These are phyloP conservation scores for Acrobasis consociella DNA, from an alignment of 2,888 invertebrate genomes.

Conservation along the genomic window DNA sequence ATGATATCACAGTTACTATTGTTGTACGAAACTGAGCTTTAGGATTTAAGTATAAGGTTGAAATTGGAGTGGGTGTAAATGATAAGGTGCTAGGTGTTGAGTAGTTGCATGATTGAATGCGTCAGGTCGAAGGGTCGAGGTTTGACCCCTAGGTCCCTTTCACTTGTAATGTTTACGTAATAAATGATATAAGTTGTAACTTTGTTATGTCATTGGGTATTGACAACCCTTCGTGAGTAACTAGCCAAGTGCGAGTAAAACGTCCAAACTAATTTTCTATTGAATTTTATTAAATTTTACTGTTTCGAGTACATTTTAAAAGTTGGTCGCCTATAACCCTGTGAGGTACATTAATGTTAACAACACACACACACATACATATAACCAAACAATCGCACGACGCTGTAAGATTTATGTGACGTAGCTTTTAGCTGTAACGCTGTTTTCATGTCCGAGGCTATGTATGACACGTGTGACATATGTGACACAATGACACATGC, in stretches of 20 bases:
- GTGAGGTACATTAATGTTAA: too few species aligned
- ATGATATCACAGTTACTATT: not conserved
- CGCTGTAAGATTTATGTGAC: too few species aligned
- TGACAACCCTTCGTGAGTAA: not conserved
- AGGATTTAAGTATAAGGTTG: not conserved
- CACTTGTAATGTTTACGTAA: constrained; percentile 48
- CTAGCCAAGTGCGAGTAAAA: too few species aligned
- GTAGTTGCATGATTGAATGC: constrained; percentile 40
- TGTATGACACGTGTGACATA: not conserved
- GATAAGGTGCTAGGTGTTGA: constrained; percentile 37
- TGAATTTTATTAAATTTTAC: too few species aligned
- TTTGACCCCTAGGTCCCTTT: constrained; percentile 49
- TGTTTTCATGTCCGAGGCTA: not conserved
- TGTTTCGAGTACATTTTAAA: too few species aligned
- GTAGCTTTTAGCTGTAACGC: too few species aligned
- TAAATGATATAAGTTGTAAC: constrained; percentile 3
- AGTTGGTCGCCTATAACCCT: too few species aligned
- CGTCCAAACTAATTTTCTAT: too few species aligned
- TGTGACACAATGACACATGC: too few species aligned
- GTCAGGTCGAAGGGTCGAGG: constrained; percentile 55
- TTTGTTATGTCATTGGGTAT: constrained; percentile 3
- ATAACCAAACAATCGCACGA: too few species aligned
- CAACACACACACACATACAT: too few species aligned
- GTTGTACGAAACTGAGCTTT: not conserved
- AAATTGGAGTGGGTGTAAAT: not conserved